A percentile compares a stretch with the other conserved stretches of the same genome.
These are phyloP conservation scores for Microplitis deprimator DNA, from an alignment of 2,888 invertebrate species.

Conservation along the genomic window DNA sequence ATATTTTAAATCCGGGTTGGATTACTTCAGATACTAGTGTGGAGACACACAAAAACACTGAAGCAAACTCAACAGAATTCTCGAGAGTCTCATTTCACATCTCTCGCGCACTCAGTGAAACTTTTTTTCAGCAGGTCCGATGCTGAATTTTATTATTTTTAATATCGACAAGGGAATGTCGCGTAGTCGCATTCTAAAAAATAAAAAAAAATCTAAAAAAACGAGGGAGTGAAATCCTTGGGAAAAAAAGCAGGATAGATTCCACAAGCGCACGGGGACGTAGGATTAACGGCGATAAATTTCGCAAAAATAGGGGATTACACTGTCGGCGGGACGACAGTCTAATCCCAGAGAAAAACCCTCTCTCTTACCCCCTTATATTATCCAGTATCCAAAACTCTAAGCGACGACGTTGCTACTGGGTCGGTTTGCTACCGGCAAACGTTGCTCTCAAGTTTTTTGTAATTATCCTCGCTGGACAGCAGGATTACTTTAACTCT, in stretches of 20 bases:
- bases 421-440: constrained; percentile 22
- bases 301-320: constrained; percentile 72
- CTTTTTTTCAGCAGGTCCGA: constrained; percentile 6
- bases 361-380: constrained; percentile 41
- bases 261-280: constrained; percentile 54
- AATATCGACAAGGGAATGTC: constrained; percentile 61
- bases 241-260: constrained; percentile 50
- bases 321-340: constrained; percentile 70
- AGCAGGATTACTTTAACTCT: neutral
- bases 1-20: constrained; percentile 67
- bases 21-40: constrained; percentile 57
- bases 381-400: constrained; percentile 16
- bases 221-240: constrained; percentile 33
- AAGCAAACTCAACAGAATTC: neutral
- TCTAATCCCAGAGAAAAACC: constrained; percentile 66
- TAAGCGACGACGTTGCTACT: constrained; percentile 2
- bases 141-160: constrained; percentile 61
- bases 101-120: constrained; percentile 28
- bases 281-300: constrained; percentile 72
- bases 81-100: constrained; percentile 11
- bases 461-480: constrained; percentile 34
- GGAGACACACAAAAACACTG: constrained; percentile 24
- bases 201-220: constrained; percentile 46
- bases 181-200: constrained; percentile 49
- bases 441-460: constrained; percentile 24